These are phyloP conservation scores for Scaptodrosophila lebanonensis DNA, from an alignment of 1,140 invertebrate genomes.

Conservation along the genomic window DNA sequence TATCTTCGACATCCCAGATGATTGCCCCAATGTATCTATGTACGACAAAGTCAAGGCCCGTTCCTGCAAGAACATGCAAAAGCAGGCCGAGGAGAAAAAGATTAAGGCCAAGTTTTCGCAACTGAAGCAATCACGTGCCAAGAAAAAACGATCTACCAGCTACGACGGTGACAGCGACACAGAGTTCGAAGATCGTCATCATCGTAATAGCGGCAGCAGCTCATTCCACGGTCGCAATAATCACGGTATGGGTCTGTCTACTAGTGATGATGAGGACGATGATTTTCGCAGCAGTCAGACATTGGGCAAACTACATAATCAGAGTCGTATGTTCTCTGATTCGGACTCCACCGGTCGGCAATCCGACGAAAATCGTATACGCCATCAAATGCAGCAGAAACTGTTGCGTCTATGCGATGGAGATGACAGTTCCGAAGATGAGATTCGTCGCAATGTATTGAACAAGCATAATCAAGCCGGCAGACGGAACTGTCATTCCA, in stretches of 20 bases:
- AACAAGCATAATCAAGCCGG: conserved; percentile 64
- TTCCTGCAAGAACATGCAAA: conserved; percentile 94
- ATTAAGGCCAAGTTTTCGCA: conserved; percentile 93
- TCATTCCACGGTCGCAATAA: conserved; percentile 56
- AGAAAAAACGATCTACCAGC: conserved; percentile 91
- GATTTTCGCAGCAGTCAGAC: conserved; percentile 31
- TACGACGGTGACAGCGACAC: conserved; percentile 90
- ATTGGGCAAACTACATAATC: conserved; percentile 15
- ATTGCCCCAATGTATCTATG: conserved; percentile 97
- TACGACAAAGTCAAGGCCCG: conserved; percentile 98
- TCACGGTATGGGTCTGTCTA: conserved; percentile 37
- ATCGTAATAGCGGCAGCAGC: conserved; percentile 56
- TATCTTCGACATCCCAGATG: conserved; percentile 94
- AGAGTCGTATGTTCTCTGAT: conserved; percentile 59
- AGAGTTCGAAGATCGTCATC: conserved; percentile 79
- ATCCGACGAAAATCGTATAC: conserved; percentile 31
- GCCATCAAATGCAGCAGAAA: conserved; percentile 61
- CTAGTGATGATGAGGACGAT: conserved; percentile 54
- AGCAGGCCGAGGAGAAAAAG: conserved; percentile 92
- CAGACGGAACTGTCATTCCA: conserved; percentile 79
- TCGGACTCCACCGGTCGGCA: conserved; percentile 39
- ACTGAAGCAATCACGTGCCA: conserved; percentile 90
- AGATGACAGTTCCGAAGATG: conserved; percentile 75
- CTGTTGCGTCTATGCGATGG: conserved; percentile 65
- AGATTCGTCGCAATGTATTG: conserved; percentile 51